These are phyloP conservation scores for Sarcophaga carnaria DNA, from an alignment of 2,888 invertebrate species.

Conservation along the genomic window DNA sequence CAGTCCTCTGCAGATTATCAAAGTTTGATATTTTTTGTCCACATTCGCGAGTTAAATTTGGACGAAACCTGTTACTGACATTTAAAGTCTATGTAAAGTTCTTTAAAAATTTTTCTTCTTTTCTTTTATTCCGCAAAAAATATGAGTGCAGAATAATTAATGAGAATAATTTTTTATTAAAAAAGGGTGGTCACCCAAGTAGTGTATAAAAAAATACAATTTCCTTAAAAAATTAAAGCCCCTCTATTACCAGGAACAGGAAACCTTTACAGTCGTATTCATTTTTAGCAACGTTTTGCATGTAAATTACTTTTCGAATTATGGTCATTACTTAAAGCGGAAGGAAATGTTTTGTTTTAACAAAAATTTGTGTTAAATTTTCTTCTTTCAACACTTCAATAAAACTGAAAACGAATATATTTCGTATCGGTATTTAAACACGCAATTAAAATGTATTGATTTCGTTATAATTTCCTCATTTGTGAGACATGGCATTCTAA, in stretches of 20 bases:
- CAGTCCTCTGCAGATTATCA: too few species aligned
- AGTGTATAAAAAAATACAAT: too few species aligned
- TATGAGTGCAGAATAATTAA: too few species aligned
- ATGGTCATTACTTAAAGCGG: conserved; percentile 15
- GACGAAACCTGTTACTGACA: too few species aligned
- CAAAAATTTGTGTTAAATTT: conserved; percentile 48
- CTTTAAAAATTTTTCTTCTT: too few species aligned
- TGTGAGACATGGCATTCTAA: not conserved
- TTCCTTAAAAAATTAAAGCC: not conserved
- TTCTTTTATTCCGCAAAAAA: too few species aligned
- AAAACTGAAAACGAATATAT: conserved; percentile 5
- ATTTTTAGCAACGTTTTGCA: not conserved
- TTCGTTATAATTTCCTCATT: conserved; percentile 28
- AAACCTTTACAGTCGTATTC: not conserved
- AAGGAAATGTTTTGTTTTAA: conserved; percentile 42
- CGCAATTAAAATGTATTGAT: conserved; percentile 47
- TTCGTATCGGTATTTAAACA: conserved; percentile 34
- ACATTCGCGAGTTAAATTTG: too few species aligned
- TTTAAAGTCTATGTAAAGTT: too few species aligned
- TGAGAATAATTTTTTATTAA: too few species aligned
- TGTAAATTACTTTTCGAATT: conserved; percentile 9
- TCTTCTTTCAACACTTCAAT: conserved; percentile 26
- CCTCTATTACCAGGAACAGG: not conserved
- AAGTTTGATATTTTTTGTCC: too few species aligned
- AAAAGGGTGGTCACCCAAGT: too few species aligned